A percentile compares a stretch with the other conserved stretches of the same genome.
Evolutionary conservation across 2,888 invertebrate species (phyloP).

Genomic region (Diploptera punctata): DNA sequence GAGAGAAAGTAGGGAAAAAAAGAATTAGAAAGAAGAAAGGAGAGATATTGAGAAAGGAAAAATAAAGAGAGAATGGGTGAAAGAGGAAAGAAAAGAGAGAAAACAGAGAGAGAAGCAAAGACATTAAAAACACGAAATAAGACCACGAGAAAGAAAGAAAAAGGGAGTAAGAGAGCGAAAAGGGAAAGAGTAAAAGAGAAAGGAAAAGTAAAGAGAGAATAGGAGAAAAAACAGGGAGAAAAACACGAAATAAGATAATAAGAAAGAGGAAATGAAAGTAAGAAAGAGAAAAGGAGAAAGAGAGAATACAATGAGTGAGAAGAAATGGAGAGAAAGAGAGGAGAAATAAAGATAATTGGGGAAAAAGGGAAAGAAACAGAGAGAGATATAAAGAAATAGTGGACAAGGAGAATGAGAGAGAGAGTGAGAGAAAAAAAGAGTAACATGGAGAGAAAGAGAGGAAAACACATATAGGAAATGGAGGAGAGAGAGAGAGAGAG

Average conservation of each 20-base stretch:
- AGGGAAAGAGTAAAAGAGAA: neutral
- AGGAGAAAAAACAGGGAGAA: neutral
- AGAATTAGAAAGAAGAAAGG: neutral
- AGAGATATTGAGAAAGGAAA: neutral
- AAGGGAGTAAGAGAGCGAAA: neutral
- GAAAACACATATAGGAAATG: neutral
- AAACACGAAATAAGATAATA: neutral
- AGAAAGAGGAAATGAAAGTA: neutral
- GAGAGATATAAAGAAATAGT: neutral
- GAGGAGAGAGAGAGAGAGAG: too few species aligned
- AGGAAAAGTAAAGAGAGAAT: neutral
- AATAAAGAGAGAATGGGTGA: too few species aligned
- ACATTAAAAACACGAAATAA: neutral
- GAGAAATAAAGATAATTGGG: neutral
- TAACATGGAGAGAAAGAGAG: neutral
- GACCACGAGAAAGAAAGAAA: neutral
- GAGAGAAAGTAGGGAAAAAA: neutral
- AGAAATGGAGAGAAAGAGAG: neutral
- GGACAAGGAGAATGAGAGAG: neutral
- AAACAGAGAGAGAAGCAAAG: neutral
- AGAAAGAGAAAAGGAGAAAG: neutral
- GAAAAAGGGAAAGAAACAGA: neutral
- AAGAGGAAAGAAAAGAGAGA: neutral
- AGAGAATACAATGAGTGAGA: too few species aligned
- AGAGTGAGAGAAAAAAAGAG: neutral